These are phyloP conservation scores for Venturia canescens DNA, from an alignment of 1,140 invertebrate species.

Conservation along the genomic window DNA sequence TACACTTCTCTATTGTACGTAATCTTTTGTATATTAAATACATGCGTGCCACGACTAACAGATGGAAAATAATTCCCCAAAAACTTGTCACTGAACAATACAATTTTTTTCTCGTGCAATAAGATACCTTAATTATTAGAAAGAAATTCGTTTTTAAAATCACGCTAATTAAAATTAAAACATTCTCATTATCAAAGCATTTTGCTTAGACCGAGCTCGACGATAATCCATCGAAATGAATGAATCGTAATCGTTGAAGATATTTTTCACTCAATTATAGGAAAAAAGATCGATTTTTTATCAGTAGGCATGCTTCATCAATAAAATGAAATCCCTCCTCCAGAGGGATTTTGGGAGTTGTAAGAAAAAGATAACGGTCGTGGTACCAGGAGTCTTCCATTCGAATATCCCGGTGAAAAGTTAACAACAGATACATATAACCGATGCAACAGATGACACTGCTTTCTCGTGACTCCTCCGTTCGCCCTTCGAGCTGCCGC, in stretches of 20 bases:
- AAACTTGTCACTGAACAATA: constrained; percentile 2
- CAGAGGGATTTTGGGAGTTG: too few relatives aligned
- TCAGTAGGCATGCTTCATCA: too few relatives aligned
- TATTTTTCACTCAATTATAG: too few relatives aligned
- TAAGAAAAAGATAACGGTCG: not conserved
- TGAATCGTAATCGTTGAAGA: too few relatives aligned
- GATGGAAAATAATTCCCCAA: not conserved
- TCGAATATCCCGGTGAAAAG: not conserved
- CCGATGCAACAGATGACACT: constrained; percentile 75
- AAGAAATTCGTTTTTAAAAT: too few relatives aligned
- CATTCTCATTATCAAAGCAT: too few relatives aligned
- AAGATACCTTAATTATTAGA: too few relatives aligned
- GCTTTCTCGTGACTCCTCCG: constrained; percentile 55
- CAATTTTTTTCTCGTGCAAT: not conserved
- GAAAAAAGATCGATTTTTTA: too few relatives aligned
- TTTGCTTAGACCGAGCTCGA: too few relatives aligned
- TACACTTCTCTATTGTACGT: not conserved
- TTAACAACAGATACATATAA: constrained; percentile 59
- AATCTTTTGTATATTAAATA: constrained; percentile 3
- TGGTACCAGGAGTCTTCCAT: not conserved
- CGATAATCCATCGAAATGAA: too few relatives aligned
- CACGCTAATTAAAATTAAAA: too few relatives aligned
- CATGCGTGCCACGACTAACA: not conserved
- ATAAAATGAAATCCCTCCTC: too few relatives aligned
- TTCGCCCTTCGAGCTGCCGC: constrained; percentile 17